Conservation (phyloP, 2,113 vertebrate genomes). For the Solea senegalensis region DNA sequence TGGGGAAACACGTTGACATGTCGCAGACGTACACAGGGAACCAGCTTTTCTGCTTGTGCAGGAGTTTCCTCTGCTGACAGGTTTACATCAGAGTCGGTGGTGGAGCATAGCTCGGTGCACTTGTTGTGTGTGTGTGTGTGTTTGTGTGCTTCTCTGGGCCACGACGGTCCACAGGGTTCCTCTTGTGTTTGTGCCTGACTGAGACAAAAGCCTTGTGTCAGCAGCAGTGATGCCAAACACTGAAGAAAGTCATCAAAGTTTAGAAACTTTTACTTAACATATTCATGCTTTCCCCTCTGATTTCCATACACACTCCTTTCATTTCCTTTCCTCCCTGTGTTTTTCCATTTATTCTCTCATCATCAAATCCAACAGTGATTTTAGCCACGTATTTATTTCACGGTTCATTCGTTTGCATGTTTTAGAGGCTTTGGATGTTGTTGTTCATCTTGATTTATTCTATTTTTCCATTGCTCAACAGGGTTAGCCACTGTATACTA, state of each 20-base stretch:
- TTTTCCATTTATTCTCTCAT: constrained; percentile 7
- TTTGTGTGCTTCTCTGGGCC: constrained; percentile 18
- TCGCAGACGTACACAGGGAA: constrained; percentile 27
- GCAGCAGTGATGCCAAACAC: constrained; percentile 40
- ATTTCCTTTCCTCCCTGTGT: neutral
- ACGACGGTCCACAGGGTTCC: constrained; percentile 41
- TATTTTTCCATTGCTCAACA: too few relatives aligned
- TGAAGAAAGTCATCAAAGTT: constrained; percentile 38
- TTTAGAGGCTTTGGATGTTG: neutral
- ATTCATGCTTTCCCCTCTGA: constrained; percentile 1
- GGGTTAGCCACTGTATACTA: too few relatives aligned
- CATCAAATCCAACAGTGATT: neutral
- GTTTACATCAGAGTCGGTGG: constrained; percentile 24
- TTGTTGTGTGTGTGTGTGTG: constrained; percentile 24
- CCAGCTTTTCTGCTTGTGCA: constrained; percentile 44
- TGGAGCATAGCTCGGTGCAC: constrained; percentile 21
- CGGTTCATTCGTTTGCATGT: neutral
- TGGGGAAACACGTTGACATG: constrained; percentile 19
- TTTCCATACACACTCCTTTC: constrained; percentile 4
- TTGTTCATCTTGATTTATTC: neutral
- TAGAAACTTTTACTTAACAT: constrained; percentile 4
- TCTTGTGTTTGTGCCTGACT: constrained; percentile 48
- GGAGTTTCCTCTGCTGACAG: constrained; percentile 45
- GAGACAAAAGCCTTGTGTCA: constrained; percentile 60
- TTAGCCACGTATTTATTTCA: too few relatives aligned